phyloP scores from a whole-genome alignment of 2,113 vertebrate genomes.

The Albula glossodonta region DNA sequence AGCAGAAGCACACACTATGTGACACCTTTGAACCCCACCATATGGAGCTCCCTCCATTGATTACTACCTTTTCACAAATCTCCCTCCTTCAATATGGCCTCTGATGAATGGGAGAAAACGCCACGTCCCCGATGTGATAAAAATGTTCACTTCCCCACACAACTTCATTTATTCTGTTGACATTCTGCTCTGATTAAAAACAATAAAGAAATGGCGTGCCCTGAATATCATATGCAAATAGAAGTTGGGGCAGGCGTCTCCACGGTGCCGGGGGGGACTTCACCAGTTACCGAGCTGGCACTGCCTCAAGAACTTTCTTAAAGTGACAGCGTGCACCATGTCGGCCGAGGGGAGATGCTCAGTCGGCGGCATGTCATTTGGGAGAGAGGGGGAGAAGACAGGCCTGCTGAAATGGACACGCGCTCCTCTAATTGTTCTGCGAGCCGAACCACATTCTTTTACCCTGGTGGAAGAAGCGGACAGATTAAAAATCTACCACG shows the following conservation, averaged over 20 bases:
- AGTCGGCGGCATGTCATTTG: slow-evolving; percentile 32
- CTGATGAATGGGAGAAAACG: slow-evolving; percentile 98
- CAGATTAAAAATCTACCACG: too few species aligned
- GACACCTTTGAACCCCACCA: slow-evolving; percentile 99
- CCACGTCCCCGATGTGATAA: slow-evolving; percentile 96
- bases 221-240: slow-evolving; percentile 99
- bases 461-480: too few species aligned
- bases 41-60: slow-evolving; percentile 99
- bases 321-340: slow-evolving; percentile 76
- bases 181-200: slow-evolving; percentile 99
- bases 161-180: slow-evolving; percentile 99
- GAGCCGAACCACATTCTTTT: too few species aligned
- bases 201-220: slow-evolving; percentile 95
- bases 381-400: slow-evolving; percentile 16
- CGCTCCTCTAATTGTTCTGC: neutral
- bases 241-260: slow-evolving; percentile 95
- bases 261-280: slow-evolving; percentile 87
- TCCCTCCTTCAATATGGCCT: slow-evolving; percentile 98
- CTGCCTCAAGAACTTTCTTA: slow-evolving; percentile 82
- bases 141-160: slow-evolving; percentile 96
- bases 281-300: slow-evolving; percentile 88
- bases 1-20: slow-evolving; percentile 99
- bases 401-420: slow-evolving; percentile 21
- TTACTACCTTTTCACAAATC: slow-evolving; percentile 95
- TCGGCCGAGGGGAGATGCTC: slow-evolving; percentile 25